A percentile compares a stretch with the other conserved stretches of the same genome.
These are phyloP conservation scores for Trialeurodes vaporariorum DNA, from an alignment of 1,140 invertebrate genomes.

Conservation along the genomic window DNA sequence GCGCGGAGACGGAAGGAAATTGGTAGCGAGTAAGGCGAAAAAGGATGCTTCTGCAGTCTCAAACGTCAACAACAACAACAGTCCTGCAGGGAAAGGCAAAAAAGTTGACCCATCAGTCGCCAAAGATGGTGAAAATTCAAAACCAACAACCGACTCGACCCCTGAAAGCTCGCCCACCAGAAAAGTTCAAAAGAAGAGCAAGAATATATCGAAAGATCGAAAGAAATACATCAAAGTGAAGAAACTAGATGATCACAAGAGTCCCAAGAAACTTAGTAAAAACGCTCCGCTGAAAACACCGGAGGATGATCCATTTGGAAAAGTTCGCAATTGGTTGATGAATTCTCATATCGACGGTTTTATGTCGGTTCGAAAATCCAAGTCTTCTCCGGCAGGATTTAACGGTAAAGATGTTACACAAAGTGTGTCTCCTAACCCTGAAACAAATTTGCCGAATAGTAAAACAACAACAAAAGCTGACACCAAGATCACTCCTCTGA, in stretches of 20 bases:
- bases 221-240: conserved; percentile 7
- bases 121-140: background rate
- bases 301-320: conserved; percentile 58
- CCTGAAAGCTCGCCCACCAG: conserved; percentile 3
- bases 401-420: conserved; percentile 29
- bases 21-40: conserved; percentile 10
- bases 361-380: conserved; percentile 45
- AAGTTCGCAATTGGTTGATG: conserved; percentile 72
- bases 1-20: conserved; percentile 35
- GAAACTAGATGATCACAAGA: background rate
- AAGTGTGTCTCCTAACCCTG: conserved; percentile 15
- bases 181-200: conserved; percentile 8
- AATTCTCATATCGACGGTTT: conserved; percentile 44
- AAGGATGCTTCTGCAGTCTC: conserved; percentile 16
- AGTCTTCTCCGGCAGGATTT: conserved; percentile 53
- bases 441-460: background rate
- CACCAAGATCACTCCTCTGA: background rate
- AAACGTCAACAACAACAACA: conserved; percentile 17
- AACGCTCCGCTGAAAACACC: conserved; percentile 22
- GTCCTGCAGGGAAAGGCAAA: conserved; percentile 14
- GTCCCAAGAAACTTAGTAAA: conserved; percentile 22
- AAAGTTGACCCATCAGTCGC: background rate
- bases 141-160: background rate
- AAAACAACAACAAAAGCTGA: conserved; percentile 7
- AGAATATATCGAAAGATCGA: conserved; percentile 7